Evolutionary conservation across 1,140 invertebrate genomes (phyloP).

Genomic region (Drosophila neocordata): DNA sequence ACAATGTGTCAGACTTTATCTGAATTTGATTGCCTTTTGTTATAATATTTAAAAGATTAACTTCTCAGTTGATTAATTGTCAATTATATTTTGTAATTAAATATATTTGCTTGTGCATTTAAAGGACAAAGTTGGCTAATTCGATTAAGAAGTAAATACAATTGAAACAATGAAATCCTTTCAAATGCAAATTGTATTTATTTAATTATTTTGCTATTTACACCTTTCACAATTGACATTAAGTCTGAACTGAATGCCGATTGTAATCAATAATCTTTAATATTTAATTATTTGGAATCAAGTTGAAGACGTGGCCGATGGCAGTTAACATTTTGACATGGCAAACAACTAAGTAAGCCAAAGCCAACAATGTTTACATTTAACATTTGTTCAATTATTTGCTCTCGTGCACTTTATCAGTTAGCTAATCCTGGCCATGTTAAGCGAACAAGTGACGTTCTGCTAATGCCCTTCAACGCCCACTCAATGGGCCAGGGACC

Average conservation of each 20-base stretch:
- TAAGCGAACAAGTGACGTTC: slow-evolving; percentile 35
- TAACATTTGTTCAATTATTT: slow-evolving; percentile 51
- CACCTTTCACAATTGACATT: neutral
- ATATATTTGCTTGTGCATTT: too few species aligned
- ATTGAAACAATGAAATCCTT: neutral
- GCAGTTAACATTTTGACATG: neutral
- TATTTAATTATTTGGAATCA: neutral
- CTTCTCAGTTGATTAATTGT: too few species aligned
- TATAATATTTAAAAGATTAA: too few species aligned
- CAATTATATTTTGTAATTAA: too few species aligned
- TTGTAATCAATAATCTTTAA: slow-evolving; percentile 5
- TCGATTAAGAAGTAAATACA: too few species aligned
- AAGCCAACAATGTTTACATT: slow-evolving; percentile 34
- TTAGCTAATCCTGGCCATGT: slow-evolving; percentile 31
- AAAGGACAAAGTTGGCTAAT: too few species aligned
- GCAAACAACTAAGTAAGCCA: slow-evolving; percentile 12
- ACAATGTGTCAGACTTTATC: too few species aligned
- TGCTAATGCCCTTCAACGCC: slow-evolving; percentile 32
- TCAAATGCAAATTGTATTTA: neutral
- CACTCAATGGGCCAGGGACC: slow-evolving; percentile 10
- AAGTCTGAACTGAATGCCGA: neutral
- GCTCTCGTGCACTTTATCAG: slow-evolving; percentile 45
- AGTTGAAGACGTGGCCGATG: neutral
- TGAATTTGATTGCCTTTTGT: too few species aligned
- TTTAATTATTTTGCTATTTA: neutral